Evolutionary conservation across 2,888 invertebrate species (phyloP), one percentile per base, ranked within the genome.

Genomic region (Sclerodermus sp.): DNA sequence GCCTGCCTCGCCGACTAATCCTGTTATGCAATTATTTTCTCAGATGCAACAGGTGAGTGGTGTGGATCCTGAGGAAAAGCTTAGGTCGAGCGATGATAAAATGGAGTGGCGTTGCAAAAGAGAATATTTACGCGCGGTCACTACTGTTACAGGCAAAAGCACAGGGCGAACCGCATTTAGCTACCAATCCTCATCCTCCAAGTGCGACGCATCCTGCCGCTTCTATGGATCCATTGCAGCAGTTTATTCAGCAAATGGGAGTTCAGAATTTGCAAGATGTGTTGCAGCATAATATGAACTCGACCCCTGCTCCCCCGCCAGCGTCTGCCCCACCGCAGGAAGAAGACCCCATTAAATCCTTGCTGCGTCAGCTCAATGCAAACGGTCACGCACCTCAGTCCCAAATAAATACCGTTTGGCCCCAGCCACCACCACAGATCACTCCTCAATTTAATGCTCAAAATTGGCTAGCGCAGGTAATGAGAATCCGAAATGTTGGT

Each of bases 21-120:
- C 83, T 49, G 77, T 83, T 42, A 81, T 83, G 78, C 82, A 82
- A 52, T 79, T 83, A 69, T 81, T 83, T 49, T 81, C 74, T 70
- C 83, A 83, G 68, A 80, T 83, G 79, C 83, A 83, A 66, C 82
- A 82, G 76, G 81, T 58, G 34, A 39, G 18, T 13, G 45, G 18
- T 49, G 44, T 34, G n/a, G 15, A 37, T 6, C 6, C n/a, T 37
- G 8, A 9, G 8, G 6, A 37, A 37, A 6, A 37, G 6, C n/a
- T 9, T 37, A n/a, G n/a, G n/a, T n/a, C n/a, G n/a, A n/a, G n/a
- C n/a, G n/a, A n/a, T n/a, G n/a, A n/a, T n/a, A n/a, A n/a, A n/a
- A n/a, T n/a, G n/a, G n/a, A n/a, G n/a, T n/a, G n/a, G n/a, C n/a
- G n/a, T n/a, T n/a, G n/a, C n/a, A n/a, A n/a, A n/a, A n/a, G n/a